phyloP scores from a whole-genome alignment of 2,113 vertebrate species.

The Okapia johnstoni region DNA sequence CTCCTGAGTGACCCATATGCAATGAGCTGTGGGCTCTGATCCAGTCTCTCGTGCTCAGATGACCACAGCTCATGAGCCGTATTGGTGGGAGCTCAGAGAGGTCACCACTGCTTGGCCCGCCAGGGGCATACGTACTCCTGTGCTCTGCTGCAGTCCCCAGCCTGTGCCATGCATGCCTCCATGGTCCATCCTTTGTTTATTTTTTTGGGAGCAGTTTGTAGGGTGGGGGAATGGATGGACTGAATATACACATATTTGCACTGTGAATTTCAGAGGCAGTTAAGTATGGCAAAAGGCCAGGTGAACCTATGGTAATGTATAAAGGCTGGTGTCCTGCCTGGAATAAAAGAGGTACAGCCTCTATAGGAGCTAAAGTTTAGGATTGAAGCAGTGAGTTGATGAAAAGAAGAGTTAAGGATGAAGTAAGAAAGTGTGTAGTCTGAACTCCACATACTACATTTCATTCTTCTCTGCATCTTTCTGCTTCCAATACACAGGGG shows the following conservation, averaged over 20 bases:
- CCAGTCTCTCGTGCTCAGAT: conserved; percentile 11
- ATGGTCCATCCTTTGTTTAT: neutral
- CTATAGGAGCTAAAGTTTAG: neutral
- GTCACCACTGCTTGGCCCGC: neutral
- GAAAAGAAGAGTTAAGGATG: neutral
- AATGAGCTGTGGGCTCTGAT: conserved; percentile 44
- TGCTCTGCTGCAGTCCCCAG: neutral
- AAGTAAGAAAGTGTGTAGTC: neutral
- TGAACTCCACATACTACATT: neutral
- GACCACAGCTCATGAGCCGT: neutral
- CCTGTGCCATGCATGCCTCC: neutral
- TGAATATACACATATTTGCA: neutral
- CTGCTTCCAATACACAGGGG: neutral
- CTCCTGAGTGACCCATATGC: neutral
- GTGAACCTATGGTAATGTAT: neutral
- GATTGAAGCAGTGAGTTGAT: neutral
- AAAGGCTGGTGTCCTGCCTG: neutral
- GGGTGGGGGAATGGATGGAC: neutral
- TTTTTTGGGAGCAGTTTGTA: neutral
- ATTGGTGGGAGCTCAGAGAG: neutral
- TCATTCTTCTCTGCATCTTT: neutral
- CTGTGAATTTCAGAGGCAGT: neutral
- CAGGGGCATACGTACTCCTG: neutral
- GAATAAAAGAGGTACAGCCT: neutral
- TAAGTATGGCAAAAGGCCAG: neutral